A percentile compares a stretch with the other conserved stretches of the same genome.
Conservation (phyloP, 2,888 invertebrate species). For the Pyralis farinalis region DNA sequence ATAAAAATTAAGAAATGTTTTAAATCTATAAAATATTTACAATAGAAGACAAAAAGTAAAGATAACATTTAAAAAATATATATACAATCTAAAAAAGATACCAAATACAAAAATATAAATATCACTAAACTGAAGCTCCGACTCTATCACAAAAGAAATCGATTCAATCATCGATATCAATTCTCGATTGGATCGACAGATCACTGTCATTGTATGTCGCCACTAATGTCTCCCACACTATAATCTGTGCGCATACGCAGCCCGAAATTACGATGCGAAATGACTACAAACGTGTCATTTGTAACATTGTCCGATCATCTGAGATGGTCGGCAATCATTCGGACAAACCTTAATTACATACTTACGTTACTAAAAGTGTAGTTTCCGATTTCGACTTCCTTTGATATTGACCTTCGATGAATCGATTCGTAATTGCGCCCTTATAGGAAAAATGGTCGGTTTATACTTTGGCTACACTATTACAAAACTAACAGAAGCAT, state of each 20-base stretch:
- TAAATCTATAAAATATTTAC: too few species aligned
- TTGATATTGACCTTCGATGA: constrained; percentile 3
- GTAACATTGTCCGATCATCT: constrained; percentile 36
- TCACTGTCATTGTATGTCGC: constrained; percentile 58
- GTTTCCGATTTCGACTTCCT: constrained; percentile 40
- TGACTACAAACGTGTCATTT: constrained; percentile 54
- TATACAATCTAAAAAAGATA: too few species aligned
- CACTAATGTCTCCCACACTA: constrained; percentile 57
- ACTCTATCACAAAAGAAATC: constrained; percentile 24
- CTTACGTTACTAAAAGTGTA: constrained; percentile 31
- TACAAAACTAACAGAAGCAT: too few species aligned
- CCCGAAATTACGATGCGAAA: constrained; percentile 49
- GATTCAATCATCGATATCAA: constrained; percentile 26
- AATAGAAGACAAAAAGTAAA: too few species aligned
- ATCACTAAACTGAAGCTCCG: not conserved
- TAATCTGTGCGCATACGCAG: constrained; percentile 65
- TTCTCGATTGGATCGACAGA: constrained; percentile 25
- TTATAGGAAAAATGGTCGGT: constrained; percentile 7
- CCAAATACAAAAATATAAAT: too few species aligned
- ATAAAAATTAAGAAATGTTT: too few species aligned
- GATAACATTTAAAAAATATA: too few species aligned
- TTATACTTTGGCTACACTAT: too few species aligned
- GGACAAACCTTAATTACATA: constrained; percentile 53
- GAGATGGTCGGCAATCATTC: constrained; percentile 15
- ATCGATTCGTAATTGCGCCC: constrained; percentile 11